Conservation (phyloP, 2,113 vertebrate species). For the Alexandromys fortis region DNA sequence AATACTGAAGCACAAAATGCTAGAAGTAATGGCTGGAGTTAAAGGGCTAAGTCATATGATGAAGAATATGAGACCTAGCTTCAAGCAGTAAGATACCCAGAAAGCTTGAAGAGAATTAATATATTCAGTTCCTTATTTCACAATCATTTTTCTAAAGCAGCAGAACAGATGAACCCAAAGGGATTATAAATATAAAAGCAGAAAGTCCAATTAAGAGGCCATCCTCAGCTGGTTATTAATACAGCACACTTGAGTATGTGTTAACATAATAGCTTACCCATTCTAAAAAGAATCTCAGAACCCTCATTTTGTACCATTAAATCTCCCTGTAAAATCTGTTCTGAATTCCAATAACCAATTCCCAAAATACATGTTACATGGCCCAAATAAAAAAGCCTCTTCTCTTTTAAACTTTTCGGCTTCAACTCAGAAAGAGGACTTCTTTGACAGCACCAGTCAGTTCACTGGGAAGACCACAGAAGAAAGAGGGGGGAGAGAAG, state of each 20-base stretch:
- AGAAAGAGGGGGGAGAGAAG: not conserved
- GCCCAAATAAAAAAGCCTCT: not conserved
- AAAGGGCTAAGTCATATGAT: constrained; percentile 22
- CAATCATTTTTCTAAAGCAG: constrained; percentile 49
- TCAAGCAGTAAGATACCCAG: constrained; percentile 50
- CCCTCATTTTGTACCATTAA: not conserved
- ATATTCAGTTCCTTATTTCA: constrained; percentile 49
- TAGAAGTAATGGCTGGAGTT: not conserved
- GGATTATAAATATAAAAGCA: constrained; percentile 50
- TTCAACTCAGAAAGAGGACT: not conserved
- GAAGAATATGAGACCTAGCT: constrained; percentile 7
- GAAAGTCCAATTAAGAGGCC: constrained; percentile 8
- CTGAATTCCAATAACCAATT: not conserved
- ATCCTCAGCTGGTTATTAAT: not conserved
- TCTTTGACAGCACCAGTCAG: not conserved
- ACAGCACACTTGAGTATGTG: not conserved
- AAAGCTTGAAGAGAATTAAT: constrained; percentile 42
- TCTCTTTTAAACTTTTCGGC: not conserved
- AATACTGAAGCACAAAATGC: not conserved
- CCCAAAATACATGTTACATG: not conserved
- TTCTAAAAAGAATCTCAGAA: constrained; percentile 49
- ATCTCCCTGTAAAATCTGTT: constrained; percentile 39
- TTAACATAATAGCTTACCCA: not conserved
- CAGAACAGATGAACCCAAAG: constrained; percentile 13
- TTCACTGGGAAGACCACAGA: not conserved